Percentiles rank a stretch among this genome's conserved stretches.
Conservation (phyloP, 2,888 invertebrate species). For the Agriopis marginaria region DNA sequence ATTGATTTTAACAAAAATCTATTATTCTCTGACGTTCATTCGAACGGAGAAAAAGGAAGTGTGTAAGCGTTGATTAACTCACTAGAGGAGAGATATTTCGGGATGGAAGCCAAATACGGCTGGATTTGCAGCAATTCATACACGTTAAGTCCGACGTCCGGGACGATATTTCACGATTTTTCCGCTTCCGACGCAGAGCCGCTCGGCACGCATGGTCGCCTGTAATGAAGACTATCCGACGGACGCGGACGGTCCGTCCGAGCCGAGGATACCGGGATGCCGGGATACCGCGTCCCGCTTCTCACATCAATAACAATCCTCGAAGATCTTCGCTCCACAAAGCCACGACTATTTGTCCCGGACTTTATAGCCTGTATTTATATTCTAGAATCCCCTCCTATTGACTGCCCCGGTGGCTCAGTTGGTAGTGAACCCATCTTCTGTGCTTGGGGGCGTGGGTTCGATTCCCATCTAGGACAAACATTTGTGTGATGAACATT, state of each 20-base stretch:
- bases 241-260: conserved; percentile 55
- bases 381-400: conserved; percentile 57
- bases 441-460: too few species aligned
- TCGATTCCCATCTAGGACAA: too few species aligned
- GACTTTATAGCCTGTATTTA: conserved; percentile 68
- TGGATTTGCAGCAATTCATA: conserved; percentile 67
- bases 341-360: conserved; percentile 72
- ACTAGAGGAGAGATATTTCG: conserved; percentile 54
- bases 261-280: conserved; percentile 26
- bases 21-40: conserved; percentile 20
- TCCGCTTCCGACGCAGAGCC: conserved; percentile 63
- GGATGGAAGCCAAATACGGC: conserved; percentile 58
- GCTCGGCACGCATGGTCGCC: conserved; percentile 70
- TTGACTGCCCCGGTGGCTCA: too few species aligned
- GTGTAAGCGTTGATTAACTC: conserved; percentile 53
- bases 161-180: conserved; percentile 71
- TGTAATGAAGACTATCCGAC: conserved; percentile 70
- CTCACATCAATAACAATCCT: conserved; percentile 79
- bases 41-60: conserved; percentile 35
- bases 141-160: conserved; percentile 61
- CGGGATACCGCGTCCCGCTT: conserved; percentile 48
- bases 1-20: background rate
- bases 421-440: too few species aligned
- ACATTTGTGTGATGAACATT: too few species aligned
- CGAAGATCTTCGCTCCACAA: conserved; percentile 69